Evolutionary conservation across 2,797 vertebrate species (phyloP).

Genomic region (Danio albolineatus): DNA sequence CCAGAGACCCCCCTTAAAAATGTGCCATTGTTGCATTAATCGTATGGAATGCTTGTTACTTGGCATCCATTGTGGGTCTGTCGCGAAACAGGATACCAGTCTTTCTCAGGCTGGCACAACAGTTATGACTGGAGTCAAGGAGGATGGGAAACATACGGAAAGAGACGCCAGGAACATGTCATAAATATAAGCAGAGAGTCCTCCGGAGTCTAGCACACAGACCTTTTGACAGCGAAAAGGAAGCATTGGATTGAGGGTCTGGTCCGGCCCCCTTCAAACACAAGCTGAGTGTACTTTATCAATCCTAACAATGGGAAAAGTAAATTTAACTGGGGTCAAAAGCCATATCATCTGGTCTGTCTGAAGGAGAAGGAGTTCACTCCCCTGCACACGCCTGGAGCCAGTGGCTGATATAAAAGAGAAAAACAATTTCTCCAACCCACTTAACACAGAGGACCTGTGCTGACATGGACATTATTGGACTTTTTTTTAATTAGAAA

Average conservation of each 20-base stretch:
- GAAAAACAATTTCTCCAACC: neutral
- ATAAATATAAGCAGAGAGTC: slow-evolving; percentile 68
- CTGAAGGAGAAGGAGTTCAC: slow-evolving; percentile 57
- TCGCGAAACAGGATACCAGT: slow-evolving; percentile 66
- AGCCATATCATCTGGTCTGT: slow-evolving; percentile 50
- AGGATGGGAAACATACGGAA: slow-evolving; percentile 53
- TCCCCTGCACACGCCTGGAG: slow-evolving; percentile 50
- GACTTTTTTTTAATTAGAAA: neutral
- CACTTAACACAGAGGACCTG: neutral
- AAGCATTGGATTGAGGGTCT: slow-evolving; percentile 65
- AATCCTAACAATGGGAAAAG: slow-evolving; percentile 70
- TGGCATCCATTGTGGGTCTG: slow-evolving; percentile 61
- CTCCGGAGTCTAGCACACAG: slow-evolving; percentile 38
- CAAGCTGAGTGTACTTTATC: slow-evolving; percentile 59
- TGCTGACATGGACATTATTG: neutral
- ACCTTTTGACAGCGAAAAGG: slow-evolving; percentile 59
- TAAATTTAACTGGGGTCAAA: slow-evolving; percentile 67
- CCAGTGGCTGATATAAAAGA: slow-evolving; percentile 46
- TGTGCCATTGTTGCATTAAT: slow-evolving; percentile 45
- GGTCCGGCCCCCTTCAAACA: slow-evolving; percentile 57
- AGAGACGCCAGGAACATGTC: slow-evolving; percentile 48
- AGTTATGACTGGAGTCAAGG: slow-evolving; percentile 58
- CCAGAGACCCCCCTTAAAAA: slow-evolving; percentile 22
- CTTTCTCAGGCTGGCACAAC: slow-evolving; percentile 63
- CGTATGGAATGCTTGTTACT: slow-evolving; percentile 66